Percentiles rank a stretch among this genome's conserved stretches.
These are phyloP conservation scores for Strix uralensis DNA, from an alignment of 2,113 vertebrate species.

Conservation along the genomic window DNA sequence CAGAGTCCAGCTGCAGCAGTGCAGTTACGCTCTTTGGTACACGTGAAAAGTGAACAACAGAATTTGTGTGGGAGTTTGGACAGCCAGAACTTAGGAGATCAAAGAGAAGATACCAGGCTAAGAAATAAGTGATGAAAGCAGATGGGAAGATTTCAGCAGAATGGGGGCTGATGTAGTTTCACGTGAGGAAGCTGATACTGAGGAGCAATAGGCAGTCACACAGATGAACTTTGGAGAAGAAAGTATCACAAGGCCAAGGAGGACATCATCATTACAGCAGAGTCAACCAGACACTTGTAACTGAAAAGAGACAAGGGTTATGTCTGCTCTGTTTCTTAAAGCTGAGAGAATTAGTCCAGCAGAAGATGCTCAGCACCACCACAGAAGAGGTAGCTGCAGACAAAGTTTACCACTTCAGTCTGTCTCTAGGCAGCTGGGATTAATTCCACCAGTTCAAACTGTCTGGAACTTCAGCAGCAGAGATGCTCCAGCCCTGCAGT, in stretches of 20 bases:
- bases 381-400: background rate
- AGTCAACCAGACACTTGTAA: background rate
- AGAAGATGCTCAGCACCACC: background rate
- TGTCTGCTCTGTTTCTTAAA: background rate
- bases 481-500: background rate
- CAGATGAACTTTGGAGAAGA: background rate
- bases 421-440: background rate
- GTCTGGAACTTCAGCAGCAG: background rate
- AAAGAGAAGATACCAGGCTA: background rate
- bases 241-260: background rate
- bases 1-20: background rate
- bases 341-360: background rate
- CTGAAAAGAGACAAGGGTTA: background rate
- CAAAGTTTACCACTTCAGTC: background rate
- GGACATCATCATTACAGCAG: background rate
- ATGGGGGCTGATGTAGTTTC: background rate
- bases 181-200: background rate
- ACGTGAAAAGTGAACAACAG: background rate
- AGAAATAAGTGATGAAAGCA: background rate
- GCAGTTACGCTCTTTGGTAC: background rate
- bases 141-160: background rate
- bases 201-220: background rate
- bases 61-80: background rate
- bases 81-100: background rate
- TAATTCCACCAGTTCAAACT: conserved; percentile 15